Evolutionary conservation across 2,797 vertebrate species (phyloP), one percentile per base, ranked within the genome.

Genomic region (Poecilia velifera): DNA sequence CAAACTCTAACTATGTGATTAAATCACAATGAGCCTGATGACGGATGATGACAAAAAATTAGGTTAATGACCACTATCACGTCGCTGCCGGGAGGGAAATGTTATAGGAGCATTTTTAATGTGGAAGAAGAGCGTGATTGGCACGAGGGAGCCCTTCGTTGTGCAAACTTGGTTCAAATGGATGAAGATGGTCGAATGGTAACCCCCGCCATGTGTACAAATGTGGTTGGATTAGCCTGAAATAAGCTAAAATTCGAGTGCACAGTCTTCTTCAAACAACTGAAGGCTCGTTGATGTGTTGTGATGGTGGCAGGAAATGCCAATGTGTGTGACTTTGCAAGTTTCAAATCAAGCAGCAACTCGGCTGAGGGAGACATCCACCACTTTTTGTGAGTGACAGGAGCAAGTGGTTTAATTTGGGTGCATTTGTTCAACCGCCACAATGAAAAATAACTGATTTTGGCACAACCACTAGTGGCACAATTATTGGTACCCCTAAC

Each of bases 21-120:
- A 87, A 85, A 76, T 86, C 89, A 94, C 92, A 94, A 94, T 93
- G 87, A 89, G 75, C 74, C 82, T 94, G 91, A 94, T 94, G 91
- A 91, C 83, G 77, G 72, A 82, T 76, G 82, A 85, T 86, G 85
- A 81, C 75, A 86, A 90, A 86, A 89, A 90, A 91, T 86, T 51
- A 75, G 73, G 85, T 82, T 91, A 85, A 89, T 86, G 90, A 89
- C 84, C 86, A 90, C 78, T 76, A 80, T 87, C 74, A 49, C 76
- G 28, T 46, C 31, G 25, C 76, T 73, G 84, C 47, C 3, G 4
- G 4, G 72, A 72, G 76, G 46, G 86, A 83, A 47, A 79, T 74
- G 68, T 79, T 78, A 79, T 82, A 87, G 82, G 76, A 87, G 82
- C 39, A 68, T 82, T 86, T 81, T 74, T 57, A 77, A 62, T 85